Percentiles rank a stretch among this genome's conserved stretches.
Conservation (phyloP, 1,140 invertebrate genomes). For the Plodia interpunctella region DNA sequence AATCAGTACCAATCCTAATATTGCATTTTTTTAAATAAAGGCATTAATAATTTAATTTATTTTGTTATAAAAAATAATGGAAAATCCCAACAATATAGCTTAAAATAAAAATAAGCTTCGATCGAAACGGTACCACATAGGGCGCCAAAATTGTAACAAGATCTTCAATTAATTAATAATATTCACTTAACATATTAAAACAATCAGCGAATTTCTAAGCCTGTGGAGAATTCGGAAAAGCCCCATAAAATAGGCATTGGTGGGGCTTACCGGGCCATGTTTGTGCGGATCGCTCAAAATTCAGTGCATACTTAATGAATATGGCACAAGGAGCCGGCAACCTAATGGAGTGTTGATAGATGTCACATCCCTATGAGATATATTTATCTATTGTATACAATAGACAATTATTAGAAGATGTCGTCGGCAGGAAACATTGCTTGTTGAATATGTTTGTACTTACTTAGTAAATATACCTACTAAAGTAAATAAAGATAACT, state of each 20-base stretch:
- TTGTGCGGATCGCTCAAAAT: slow-evolving; percentile 26
- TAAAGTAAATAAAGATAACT: too few species aligned
- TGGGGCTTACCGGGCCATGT: slow-evolving; percentile 28
- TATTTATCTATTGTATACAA: too few species aligned
- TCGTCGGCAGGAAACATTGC: too few species aligned
- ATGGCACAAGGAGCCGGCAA: slow-evolving; percentile 12
- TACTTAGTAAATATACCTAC: too few species aligned
- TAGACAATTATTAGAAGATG: too few species aligned
- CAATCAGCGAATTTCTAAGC: not conserved
- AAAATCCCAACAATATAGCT: too few species aligned
- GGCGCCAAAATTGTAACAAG: not conserved
- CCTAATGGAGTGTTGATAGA: not conserved
- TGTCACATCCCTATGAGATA: not conserved
- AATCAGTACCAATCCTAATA: too few species aligned
- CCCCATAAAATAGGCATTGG: slow-evolving; percentile 31
- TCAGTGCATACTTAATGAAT: slow-evolving; percentile 24
- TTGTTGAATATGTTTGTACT: too few species aligned
- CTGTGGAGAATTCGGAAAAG: slow-evolving; percentile 14
- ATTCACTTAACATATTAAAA: not conserved
- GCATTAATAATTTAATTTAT: too few species aligned
- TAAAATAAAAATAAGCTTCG: not conserved
- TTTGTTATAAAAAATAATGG: too few species aligned
- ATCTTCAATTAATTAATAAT: not conserved
- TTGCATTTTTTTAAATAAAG: too few species aligned
- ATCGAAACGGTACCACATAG: not conserved